phyloP scores from a whole-genome alignment of 2,797 vertebrate genomes.

The Hybognathus amarus region DNA sequence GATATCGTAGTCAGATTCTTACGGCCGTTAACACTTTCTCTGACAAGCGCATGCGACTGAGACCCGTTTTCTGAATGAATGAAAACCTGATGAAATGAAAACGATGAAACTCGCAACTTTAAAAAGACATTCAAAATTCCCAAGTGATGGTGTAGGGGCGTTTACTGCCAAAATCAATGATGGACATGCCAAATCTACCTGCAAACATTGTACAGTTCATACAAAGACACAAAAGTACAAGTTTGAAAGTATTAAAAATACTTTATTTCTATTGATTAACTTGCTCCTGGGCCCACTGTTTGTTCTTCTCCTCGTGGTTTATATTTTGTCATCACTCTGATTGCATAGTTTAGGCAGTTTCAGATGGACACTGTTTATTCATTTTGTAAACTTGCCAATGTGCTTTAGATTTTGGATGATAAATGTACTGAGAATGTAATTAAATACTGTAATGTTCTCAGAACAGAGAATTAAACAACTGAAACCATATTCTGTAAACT shows the following conservation, averaged over 20 bases:
- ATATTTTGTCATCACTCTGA: conserved; percentile 10
- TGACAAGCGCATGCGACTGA: no score
- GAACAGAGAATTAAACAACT: not conserved
- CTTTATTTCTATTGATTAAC: not conserved
- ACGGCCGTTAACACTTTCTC: no score
- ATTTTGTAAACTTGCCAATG: conserved; percentile 12
- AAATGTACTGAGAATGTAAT: conserved; percentile 1
- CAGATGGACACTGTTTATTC: conserved; percentile 17
- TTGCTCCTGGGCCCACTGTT: not conserved
- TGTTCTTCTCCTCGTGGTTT: not conserved
- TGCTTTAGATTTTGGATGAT: conserved; percentile 9
- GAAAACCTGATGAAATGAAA: no score
- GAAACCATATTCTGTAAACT: conserved; percentile 18
- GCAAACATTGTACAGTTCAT: not conserved
- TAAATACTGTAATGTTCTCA: conserved; percentile 17
- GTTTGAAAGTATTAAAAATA: not conserved
- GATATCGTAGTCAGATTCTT: no score
- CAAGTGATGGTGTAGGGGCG: not conserved
- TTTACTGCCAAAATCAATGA: not conserved
- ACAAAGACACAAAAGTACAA: not conserved
- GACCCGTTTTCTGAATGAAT: no score
- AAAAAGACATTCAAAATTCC: not conserved
- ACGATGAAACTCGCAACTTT: not conserved
- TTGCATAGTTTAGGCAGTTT: not conserved
- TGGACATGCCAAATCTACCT: not conserved